Percentiles rank a stretch among this genome's conserved stretches.
Evolutionary conservation across 2,888 invertebrate species (phyloP).

Genomic region (Nesidiocoris tenuis): DNA sequence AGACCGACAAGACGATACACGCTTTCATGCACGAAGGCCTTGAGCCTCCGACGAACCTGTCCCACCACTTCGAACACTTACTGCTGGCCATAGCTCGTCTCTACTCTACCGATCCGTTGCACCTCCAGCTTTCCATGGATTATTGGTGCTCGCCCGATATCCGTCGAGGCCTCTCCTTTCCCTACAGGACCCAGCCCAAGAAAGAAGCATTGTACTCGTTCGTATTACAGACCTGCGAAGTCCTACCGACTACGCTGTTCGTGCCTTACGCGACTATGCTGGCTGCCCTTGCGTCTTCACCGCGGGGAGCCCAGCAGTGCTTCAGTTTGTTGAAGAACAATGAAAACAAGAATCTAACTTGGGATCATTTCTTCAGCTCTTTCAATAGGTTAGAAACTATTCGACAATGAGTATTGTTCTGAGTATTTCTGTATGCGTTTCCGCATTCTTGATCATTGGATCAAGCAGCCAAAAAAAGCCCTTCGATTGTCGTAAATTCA

Average conservation of each 20-base stretch:
- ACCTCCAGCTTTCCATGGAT: conserved; percentile 69
- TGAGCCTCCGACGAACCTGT: conserved; percentile 60
- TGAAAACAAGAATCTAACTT: conserved; percentile 62
- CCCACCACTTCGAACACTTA: conserved; percentile 80
- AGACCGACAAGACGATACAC: conserved; percentile 76
- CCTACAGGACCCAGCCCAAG: conserved; percentile 54
- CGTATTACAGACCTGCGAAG: conserved; percentile 81
- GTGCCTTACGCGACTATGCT: conserved; percentile 86
- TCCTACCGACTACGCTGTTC: conserved; percentile 78
- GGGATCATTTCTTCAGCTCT: conserved; percentile 84
- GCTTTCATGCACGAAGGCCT: conserved; percentile 61
- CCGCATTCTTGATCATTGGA: too few relatives aligned
- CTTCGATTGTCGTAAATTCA: too few relatives aligned
- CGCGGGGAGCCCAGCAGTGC: conserved; percentile 74
- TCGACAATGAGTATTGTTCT: too few relatives aligned
- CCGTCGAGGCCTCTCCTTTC: conserved; percentile 51
- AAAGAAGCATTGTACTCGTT: conserved; percentile 57
- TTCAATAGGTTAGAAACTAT: conserved; percentile 58
- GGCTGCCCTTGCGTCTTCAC: conserved; percentile 73
- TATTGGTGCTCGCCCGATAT: conserved; percentile 73
- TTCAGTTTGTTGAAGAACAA: conserved; percentile 75
- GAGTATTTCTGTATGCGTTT: too few relatives aligned
- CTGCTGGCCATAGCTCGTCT: conserved; percentile 75
- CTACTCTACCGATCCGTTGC: conserved; percentile 72
- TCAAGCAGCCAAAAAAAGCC: too few relatives aligned